A percentile compares a stretch with the other conserved stretches of the same genome.
Evolutionary conservation across 64 coral and sea anemone genomes (phyloP).

Genomic region (Porites australiensis): DNA sequence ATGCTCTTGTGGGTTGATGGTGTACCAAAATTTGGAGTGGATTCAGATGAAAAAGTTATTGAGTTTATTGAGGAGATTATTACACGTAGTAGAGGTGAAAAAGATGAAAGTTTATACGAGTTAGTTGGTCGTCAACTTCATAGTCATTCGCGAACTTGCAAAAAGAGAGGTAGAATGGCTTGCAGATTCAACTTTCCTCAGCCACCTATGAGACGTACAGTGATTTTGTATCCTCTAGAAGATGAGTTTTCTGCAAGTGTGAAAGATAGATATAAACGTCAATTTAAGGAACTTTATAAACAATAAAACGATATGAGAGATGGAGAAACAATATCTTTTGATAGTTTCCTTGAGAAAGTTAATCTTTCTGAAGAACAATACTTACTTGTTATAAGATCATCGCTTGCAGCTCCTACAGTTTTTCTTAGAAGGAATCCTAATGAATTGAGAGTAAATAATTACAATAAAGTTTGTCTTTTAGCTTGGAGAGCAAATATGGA

Average conservation of each 20-base stretch:
- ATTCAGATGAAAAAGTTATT: no score
- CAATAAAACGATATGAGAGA: slow-evolving; percentile 9
- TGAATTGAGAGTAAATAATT: slow-evolving; percentile 26
- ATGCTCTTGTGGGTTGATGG: not conserved
- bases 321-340: slow-evolving; percentile 9
- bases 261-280: not conserved
- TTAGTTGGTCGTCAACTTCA: not conserved
- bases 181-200: not conserved
- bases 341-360: not conserved
- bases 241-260: not conserved
- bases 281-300: not conserved
- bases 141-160: not conserved
- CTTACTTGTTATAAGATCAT: slow-evolving; percentile 3
- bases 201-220: not conserved
- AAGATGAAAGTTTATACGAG: no score
- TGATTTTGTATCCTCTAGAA: slow-evolving; percentile 4
- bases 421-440: slow-evolving; percentile 9
- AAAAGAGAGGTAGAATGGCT: not conserved
- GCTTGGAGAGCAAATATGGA: slow-evolving; percentile 38
- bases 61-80: no score
- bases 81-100: no score
- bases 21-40: not conserved
- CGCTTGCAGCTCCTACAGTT: not conserved
- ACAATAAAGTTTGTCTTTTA: slow-evolving; percentile 16
- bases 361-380: slow-evolving; percentile 21